phyloP scores from a whole-genome alignment of 2,888 invertebrate genomes.

The Apodemia zela region DNA sequence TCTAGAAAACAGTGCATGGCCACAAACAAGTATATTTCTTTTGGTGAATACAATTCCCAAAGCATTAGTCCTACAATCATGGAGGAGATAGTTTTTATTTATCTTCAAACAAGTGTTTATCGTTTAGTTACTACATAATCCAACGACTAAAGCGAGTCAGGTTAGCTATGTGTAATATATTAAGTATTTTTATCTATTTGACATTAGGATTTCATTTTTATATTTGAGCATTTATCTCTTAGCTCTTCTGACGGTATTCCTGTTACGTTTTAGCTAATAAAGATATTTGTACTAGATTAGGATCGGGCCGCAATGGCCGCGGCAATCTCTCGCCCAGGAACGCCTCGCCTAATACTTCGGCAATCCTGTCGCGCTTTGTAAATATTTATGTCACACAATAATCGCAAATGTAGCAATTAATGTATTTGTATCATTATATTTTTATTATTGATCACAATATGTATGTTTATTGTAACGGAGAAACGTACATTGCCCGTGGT shows the following conservation, averaged over 20 bases:
- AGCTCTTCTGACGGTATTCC: slow-evolving; percentile 64
- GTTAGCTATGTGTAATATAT: slow-evolving; percentile 58
- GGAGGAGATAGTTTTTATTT: slow-evolving; percentile 48
- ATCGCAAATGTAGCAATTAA: slow-evolving; percentile 77
- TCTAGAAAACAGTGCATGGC: no score
- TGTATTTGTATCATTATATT: slow-evolving; percentile 80
- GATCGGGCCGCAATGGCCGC: slow-evolving; percentile 32
- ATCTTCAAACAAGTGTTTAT: slow-evolving; percentile 39
- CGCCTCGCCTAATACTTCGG: slow-evolving; percentile 65
- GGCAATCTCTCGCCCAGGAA: slow-evolving; percentile 53
- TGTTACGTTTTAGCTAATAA: slow-evolving; percentile 73
- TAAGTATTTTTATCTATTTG: slow-evolving; percentile 64
- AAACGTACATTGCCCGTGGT: slow-evolving; percentile 50
- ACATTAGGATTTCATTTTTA: slow-evolving; percentile 58
- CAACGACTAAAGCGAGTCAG: slow-evolving; percentile 58
- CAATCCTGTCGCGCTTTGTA: slow-evolving; percentile 75
- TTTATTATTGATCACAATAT: slow-evolving; percentile 78
- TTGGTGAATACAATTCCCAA: neutral
- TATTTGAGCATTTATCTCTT: slow-evolving; percentile 66
- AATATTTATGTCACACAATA: slow-evolving; percentile 80
- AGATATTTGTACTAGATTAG: slow-evolving; percentile 54
- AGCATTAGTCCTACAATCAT: slow-evolving; percentile 41
- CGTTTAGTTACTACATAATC: slow-evolving; percentile 49
- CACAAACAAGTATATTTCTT: neutral
- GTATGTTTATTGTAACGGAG: slow-evolving; percentile 66